Evolutionary conservation across 92 coral and sea anemone genomes (phyloP).

Genomic region (Zoanthus gigantus): DNA sequence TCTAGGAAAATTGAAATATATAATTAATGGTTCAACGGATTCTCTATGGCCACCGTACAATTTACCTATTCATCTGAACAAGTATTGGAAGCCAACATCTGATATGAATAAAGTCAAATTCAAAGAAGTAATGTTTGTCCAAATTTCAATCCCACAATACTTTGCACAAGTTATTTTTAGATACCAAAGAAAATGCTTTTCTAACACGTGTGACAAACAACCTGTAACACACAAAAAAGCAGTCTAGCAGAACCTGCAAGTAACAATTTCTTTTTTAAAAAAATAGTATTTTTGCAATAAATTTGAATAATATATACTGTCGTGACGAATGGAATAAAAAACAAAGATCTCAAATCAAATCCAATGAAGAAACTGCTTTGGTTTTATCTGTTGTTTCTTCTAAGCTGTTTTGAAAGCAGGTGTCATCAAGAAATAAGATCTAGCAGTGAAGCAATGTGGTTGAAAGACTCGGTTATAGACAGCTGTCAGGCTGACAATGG

Average conservation of each 20-base stretch:
- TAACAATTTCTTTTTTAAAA: background rate
- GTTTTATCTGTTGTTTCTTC: background rate
- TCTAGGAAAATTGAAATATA: too few species aligned
- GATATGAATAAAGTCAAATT: too few species aligned
- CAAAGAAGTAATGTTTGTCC: too few species aligned
- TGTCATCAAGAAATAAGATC: slow-evolving; percentile 41
- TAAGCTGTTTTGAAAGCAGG: background rate
- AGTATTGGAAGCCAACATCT: too few species aligned
- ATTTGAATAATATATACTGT: background rate
- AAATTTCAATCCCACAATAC: too few species aligned
- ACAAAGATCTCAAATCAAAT: background rate
- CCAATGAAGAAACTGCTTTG: background rate
- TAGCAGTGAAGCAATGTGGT: slow-evolving; percentile 12
- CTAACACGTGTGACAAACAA: background rate
- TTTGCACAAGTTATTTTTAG: too few species aligned
- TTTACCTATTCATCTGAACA: too few species aligned
- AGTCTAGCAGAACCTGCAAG: background rate
- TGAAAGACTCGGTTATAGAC: slow-evolving; percentile 53
- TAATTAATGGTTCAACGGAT: too few species aligned
- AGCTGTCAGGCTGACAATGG: slow-evolving; percentile 71
- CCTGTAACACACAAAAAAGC: background rate
- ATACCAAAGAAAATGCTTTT: background rate
- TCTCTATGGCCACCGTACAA: too few species aligned
- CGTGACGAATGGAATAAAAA: background rate
- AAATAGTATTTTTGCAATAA: background rate